Evolutionary conservation across 2,888 invertebrate genomes (phyloP), one percentile per base, ranked within the genome.

Genomic region (Tiliacea citrago): DNA sequence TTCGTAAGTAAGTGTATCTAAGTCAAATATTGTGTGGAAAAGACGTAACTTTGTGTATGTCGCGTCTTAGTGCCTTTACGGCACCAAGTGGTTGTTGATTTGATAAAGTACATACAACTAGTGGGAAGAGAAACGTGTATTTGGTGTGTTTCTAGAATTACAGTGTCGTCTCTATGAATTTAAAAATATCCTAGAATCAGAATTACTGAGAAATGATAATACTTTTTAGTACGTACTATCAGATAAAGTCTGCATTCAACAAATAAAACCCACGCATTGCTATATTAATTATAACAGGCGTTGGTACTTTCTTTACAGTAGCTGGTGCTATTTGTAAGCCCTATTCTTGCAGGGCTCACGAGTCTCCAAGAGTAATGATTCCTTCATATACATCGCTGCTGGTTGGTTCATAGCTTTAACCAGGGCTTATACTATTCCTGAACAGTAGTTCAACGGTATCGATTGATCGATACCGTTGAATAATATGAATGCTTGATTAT

Each of bases 1-100:
- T 18, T 63, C 21, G 2, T 21, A 62, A 75, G 51, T 42, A 18
- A 47, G 49, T 72, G 9, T 57, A 39, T n/a, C 16, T 51, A 29
- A 70, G 70, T 63, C 12, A 63, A 51, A 70, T 69, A 69, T 29
- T 55, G 21, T 35, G 45, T n/a, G 24, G 10, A 24, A 57, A 39
- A 7, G 12, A 35, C 4, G 21, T 18, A 39, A 66, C 45, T 69
- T 79, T 66, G 76, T 45, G n/a, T 16, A n/a, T 24, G 7, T 39
- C 4, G 10, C 0, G 4, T 29, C 21, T 47, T 39, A 45, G 61
- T 45, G 12, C 45, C 8, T 70, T 42, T 10, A 39, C 24, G 21
- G 47, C 1, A n/a, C 42, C 9, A 21, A 74, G 51, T 67, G 51
- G 16, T 21, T 21, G 21, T 65, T 66, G 10, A 39, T 45, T 70